Percentiles rank a stretch among this genome's conserved stretches.
These are phyloP conservation scores for Cheirogaleus medius DNA, from an alignment of 2,113 vertebrate species.

Conservation along the genomic window DNA sequence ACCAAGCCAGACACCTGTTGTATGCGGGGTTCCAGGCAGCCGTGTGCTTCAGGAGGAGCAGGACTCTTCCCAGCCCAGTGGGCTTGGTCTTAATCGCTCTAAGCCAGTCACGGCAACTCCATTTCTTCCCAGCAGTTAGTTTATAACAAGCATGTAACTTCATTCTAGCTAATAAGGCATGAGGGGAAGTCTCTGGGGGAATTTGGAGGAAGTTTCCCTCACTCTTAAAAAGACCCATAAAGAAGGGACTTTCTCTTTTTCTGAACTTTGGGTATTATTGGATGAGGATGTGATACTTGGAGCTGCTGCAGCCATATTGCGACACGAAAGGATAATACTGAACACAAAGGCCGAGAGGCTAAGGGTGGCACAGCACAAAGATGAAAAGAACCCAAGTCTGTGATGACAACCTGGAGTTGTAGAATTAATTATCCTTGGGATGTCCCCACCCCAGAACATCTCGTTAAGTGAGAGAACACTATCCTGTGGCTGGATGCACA, in stretches of 20 bases:
- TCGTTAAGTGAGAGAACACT: neutral
- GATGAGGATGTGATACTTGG: neutral
- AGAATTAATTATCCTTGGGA: neutral
- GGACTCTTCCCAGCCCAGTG: neutral
- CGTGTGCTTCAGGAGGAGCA: neutral
- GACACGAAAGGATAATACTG: neutral
- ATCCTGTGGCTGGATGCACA: no score
- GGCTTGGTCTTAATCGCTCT: neutral
- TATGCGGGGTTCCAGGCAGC: neutral
- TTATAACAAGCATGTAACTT: neutral
- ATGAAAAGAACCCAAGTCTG: neutral
- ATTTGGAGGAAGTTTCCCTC: neutral
- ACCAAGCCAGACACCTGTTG: neutral
- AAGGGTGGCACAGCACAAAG: neutral
- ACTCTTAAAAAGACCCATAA: neutral
- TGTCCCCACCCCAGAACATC: neutral
- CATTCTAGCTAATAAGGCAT: neutral
- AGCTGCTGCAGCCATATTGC: neutral
- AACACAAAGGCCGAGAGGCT: neutral
- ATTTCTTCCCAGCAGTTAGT: neutral
- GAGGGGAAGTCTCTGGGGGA: neutral
- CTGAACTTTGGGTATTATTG: neutral
- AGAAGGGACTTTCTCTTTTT: neutral
- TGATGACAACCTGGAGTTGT: neutral
- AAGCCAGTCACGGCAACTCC: neutral